Evolutionary conservation across 2,888 invertebrate genomes (phyloP), one percentile per base, ranked within the genome.

Genomic region (Agrochola litura): DNA sequence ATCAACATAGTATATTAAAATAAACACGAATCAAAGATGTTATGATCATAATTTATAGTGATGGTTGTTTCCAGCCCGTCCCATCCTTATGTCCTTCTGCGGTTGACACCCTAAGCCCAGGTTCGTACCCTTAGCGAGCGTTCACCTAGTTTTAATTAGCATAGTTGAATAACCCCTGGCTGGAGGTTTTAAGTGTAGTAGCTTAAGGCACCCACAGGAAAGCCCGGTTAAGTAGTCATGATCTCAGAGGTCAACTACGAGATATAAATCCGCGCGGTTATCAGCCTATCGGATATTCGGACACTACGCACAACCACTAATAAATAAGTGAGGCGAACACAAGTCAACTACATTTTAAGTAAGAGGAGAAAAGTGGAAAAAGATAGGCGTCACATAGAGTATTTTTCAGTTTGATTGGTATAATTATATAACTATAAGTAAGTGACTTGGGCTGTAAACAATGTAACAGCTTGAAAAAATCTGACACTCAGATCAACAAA

Each of bases 251-350:
- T n/a, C n/a, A n/a, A n/a, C n/a, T n/a, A n/a, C 74, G 22, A 46
- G 6, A 74, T 60, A 74, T 74, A 74, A 73, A 73, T 74, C 25
- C 22, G 37, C 49, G 37, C 22, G 25, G 22, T 5, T 16, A 54
- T 54, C 10, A n/a, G 37, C n/a, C 2, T 52, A 1, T 68, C 37
- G 10, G 6, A 68, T 54, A 41, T 49, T 41, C 49, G 25, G 58
- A 49, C 25, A 37, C 16, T 56, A 41, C 68, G n/a, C 37, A 52
- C 9, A 56, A 73, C 41, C 49, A 60, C n/a, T 46, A 73, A 58
- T 25, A 73, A 46, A 19, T 73, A 52, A 52, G 52, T 8, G 37
- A 37, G 46, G 9, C 37, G 10, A 49, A 22, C n/a, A 58, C 19
- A 16, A 19, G 9, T 14, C 25, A n/a, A 2, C 10, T 9, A 22